Evolutionary conservation across 2,888 invertebrate genomes (phyloP).

Genomic region (Lasioglossum marginatum): DNA sequence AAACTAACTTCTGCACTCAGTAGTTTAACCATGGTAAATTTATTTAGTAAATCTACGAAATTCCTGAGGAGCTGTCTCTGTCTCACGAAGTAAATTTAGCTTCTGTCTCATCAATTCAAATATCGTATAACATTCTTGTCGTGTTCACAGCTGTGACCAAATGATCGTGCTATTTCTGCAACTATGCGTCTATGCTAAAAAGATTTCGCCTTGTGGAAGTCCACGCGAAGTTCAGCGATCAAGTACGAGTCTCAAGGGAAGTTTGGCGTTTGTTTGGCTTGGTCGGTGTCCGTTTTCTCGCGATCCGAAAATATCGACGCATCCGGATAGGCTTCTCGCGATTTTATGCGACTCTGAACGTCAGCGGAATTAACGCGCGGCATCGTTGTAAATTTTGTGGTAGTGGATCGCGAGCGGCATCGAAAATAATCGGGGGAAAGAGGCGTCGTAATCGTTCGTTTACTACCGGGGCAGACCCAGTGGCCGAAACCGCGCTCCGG

Average conservation of each 20-base stretch:
- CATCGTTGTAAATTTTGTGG: not conserved
- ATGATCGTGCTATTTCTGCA: not conserved
- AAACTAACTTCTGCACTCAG: not conserved
- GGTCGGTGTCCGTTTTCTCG: not conserved
- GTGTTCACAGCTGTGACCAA: not conserved
- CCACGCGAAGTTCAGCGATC: no score
- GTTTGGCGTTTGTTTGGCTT: not conserved
- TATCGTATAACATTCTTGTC: not conserved
- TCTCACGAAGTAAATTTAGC: not conserved
- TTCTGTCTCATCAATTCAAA: not conserved
- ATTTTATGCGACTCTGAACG: not conserved
- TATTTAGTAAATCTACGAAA: not conserved
- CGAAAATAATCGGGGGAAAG: slow-evolving; percentile 15
- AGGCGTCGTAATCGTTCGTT: slow-evolving; percentile 2
- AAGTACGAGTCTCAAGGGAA: not conserved
- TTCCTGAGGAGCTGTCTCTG: no score
- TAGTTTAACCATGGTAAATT: not conserved
- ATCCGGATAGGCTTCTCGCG: not conserved
- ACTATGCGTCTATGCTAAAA: not conserved
- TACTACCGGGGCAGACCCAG: slow-evolving; percentile 12
- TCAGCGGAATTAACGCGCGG: not conserved
- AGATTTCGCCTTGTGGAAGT: not conserved
- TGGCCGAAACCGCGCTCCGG: slow-evolving; percentile 25
- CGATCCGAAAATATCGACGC: not conserved
- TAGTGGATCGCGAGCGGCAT: not conserved